These are phyloP conservation scores for Nothobranchius kuhntae DNA, from an alignment of 2,113 vertebrate genomes.

Conservation along the genomic window DNA sequence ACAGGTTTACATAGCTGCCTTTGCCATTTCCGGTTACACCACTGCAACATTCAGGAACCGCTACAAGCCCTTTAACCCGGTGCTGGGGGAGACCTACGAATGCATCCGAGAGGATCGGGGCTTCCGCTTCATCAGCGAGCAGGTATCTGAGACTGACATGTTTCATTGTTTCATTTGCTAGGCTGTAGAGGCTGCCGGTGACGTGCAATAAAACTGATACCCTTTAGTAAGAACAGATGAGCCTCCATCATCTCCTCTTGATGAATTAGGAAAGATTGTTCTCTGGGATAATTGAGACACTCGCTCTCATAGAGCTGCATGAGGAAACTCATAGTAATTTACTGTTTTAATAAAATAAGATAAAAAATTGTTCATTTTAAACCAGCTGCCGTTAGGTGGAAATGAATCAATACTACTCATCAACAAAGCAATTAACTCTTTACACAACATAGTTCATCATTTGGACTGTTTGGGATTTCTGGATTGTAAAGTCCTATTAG, in stretches of 20 bases:
- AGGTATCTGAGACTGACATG: conserved; percentile 68
- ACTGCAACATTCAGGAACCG: conserved; percentile 87
- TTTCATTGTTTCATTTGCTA: not conserved
- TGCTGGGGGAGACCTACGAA: conserved; percentile 93
- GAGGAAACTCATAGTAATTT: not conserved
- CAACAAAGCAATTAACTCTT: not conserved
- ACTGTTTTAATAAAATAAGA: conserved; percentile 7
- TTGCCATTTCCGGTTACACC: conserved; percentile 90
- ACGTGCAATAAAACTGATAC: not conserved
- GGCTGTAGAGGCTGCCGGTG: not conserved
- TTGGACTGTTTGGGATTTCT: no score
- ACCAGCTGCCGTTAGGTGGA: not conserved
- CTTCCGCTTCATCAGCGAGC: conserved; percentile 89
- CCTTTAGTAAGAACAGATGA: not conserved
- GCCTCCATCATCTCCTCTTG: no score
- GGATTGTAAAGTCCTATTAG: no score
- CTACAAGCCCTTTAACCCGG: conserved; percentile 94
- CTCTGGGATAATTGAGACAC: no score
- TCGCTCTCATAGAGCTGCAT: not conserved
- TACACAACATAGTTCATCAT: not conserved
- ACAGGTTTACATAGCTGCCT: conserved; percentile 89
- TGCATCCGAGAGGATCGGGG: conserved; percentile 85
- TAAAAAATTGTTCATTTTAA: not conserved
- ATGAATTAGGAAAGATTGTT: not conserved
- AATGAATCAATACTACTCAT: not conserved